Conservation (phyloP, 2,888 invertebrate genomes). For the Nymphalis urticae region DNA sequence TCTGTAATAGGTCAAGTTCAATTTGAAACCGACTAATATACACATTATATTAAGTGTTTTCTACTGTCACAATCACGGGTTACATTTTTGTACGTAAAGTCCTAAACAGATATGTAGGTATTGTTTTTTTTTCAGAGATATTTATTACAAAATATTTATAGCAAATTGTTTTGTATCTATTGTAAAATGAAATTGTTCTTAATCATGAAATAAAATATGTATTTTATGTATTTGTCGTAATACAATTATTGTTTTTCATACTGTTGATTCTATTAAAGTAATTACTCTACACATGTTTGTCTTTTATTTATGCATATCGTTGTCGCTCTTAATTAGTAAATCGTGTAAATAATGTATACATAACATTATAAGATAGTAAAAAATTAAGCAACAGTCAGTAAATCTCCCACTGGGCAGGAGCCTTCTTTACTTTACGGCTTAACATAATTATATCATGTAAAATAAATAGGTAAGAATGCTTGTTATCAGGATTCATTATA, state of each 20-base stretch:
- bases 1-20: constrained; percentile 19
- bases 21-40: constrained; percentile 25
- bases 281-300: constrained; percentile 1
- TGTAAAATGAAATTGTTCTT: not conserved
- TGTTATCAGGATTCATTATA: too few relatives aligned
- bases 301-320: not conserved
- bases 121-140: not conserved
- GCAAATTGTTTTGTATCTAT: not conserved
- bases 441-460: too few relatives aligned
- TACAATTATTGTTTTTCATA: not conserved
- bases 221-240: not conserved
- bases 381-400: too few relatives aligned
- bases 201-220: not conserved
- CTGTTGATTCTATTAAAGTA: constrained; percentile 24
- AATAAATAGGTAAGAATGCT: too few relatives aligned
- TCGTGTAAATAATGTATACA: not conserved
- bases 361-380: too few relatives aligned
- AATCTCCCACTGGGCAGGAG: too few relatives aligned
- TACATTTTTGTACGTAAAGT: constrained; percentile 28
- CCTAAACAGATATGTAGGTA: constrained; percentile 16
- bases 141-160: not conserved
- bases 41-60: constrained; percentile 31
- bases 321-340: not conserved
- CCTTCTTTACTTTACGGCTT: too few relatives aligned
- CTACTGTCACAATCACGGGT: constrained; percentile 30